phyloP scores from a whole-genome alignment of 2,113 vertebrate genomes.

The Petroica traversi region DNA sequence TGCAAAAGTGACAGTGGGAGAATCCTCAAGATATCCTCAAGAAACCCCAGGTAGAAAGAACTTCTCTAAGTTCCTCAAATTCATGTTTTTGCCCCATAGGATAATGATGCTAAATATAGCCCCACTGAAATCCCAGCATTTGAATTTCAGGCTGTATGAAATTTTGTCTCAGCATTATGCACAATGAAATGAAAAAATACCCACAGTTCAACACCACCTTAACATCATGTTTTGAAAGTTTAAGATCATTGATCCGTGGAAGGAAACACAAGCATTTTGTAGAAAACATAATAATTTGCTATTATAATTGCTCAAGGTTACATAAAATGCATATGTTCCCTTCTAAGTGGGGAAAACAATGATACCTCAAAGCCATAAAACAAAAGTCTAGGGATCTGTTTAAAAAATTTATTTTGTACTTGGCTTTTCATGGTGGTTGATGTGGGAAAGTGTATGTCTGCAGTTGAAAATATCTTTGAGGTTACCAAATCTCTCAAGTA shows the following conservation, averaged over 20 bases:
- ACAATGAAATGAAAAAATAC: background rate
- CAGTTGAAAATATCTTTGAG: background rate
- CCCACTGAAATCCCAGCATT: background rate
- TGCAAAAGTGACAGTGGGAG: background rate
- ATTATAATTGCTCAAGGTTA: background rate
- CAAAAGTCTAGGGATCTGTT: background rate
- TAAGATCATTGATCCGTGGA: background rate
- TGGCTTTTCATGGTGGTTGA: background rate
- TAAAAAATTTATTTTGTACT: background rate
- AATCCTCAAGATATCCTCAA: background rate
- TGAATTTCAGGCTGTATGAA: background rate
- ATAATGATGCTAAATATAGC: background rate
- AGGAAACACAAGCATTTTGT: background rate
- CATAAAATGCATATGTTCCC: background rate
- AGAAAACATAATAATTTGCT: background rate
- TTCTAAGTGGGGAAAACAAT: background rate
- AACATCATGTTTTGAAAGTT: background rate
- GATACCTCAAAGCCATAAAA: background rate
- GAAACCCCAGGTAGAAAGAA: background rate
- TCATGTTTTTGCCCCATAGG: rapidly evolving
- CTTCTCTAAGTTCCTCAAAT: background rate
- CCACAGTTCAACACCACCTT: background rate
- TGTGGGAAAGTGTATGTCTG: background rate
- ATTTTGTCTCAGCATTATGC: background rate
- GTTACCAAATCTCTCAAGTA: background rate